These are phyloP conservation scores for Metalampra italica DNA, from an alignment of 2,888 invertebrate species.

Conservation along the genomic window DNA sequence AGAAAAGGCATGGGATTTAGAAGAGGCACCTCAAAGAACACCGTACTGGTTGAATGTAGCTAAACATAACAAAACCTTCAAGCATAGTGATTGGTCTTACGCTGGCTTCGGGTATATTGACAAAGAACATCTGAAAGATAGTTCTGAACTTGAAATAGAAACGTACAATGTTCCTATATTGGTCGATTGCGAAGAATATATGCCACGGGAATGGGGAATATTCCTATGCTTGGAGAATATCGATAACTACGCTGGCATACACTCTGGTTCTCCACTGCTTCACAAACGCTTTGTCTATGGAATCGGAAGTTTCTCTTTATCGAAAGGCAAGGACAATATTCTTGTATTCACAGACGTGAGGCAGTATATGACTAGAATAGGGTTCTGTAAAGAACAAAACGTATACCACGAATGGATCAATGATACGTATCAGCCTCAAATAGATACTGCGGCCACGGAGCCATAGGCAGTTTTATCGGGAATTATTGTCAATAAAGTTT, in stretches of 20 bases:
- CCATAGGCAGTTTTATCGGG: too few species aligned
- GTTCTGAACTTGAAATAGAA: background rate
- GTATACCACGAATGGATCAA: too few species aligned
- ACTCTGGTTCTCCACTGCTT: constrained; percentile 10
- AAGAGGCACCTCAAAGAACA: too few species aligned
- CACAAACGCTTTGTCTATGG: constrained; percentile 7
- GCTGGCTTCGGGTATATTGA: background rate
- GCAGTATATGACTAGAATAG: constrained; percentile 3
- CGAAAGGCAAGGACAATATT: constrained; percentile 14
- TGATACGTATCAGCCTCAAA: too few species aligned
- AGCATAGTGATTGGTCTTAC: background rate
- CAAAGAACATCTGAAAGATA: background rate
- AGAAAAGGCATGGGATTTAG: too few species aligned
- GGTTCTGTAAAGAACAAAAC: too few species aligned
- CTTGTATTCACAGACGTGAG: constrained; percentile 17
- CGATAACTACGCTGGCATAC: constrained; percentile 10
- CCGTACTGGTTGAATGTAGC: too few species aligned
- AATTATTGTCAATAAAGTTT: too few species aligned
- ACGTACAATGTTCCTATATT: constrained; percentile 1
- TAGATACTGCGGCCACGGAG: too few species aligned
- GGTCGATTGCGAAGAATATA: constrained; percentile 15
- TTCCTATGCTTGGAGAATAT: constrained; percentile 16
- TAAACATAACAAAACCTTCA: too few species aligned
- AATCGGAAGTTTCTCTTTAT: constrained; percentile 12
- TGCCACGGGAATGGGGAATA: constrained; percentile 18